Evolutionary conservation across 1,140 invertebrate genomes (phyloP).

Genomic region (Protaetia brevitarsis): DNA sequence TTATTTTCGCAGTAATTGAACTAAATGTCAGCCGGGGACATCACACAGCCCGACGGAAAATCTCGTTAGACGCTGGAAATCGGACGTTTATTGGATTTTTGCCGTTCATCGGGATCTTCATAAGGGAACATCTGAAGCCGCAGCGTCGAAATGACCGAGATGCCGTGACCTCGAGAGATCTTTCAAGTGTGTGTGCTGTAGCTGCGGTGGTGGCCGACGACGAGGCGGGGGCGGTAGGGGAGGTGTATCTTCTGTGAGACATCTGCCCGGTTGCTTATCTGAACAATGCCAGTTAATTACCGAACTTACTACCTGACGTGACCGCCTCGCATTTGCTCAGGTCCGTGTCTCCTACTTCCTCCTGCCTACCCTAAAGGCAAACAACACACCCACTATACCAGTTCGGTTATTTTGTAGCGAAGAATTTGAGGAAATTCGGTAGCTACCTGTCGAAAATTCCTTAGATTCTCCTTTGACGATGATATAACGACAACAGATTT

Average conservation of each 20-base stretch:
- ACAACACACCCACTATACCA: slow-evolving; percentile 3
- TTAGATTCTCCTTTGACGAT: neutral
- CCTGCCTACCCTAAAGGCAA: neutral
- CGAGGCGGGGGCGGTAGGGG: neutral
- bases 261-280: slow-evolving; percentile 38
- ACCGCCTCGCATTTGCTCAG: slow-evolving; percentile 35
- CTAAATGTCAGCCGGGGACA: neutral
- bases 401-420: neutral
- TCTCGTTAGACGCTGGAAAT: slow-evolving; percentile 12
- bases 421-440: slow-evolving; percentile 16
- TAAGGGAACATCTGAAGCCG: neutral
- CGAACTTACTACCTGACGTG: slow-evolving; percentile 40
- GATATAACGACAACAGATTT: neutral
- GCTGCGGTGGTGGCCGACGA: neutral
- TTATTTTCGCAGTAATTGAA: neutral
- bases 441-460: slow-evolving; percentile 6
- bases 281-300: slow-evolving; percentile 42
- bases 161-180: slow-evolving; percentile 7
- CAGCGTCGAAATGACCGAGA: slow-evolving; percentile 1
- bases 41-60: neutral
- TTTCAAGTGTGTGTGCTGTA: neutral
- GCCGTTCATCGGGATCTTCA: neutral
- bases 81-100: slow-evolving; percentile 14
- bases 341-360: slow-evolving; percentile 24
- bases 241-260: slow-evolving; percentile 19